Evolutionary conservation across 2,888 invertebrate species (phyloP), one percentile per base, ranked within the genome.

Genomic region (Phaedon cochleariae): DNA sequence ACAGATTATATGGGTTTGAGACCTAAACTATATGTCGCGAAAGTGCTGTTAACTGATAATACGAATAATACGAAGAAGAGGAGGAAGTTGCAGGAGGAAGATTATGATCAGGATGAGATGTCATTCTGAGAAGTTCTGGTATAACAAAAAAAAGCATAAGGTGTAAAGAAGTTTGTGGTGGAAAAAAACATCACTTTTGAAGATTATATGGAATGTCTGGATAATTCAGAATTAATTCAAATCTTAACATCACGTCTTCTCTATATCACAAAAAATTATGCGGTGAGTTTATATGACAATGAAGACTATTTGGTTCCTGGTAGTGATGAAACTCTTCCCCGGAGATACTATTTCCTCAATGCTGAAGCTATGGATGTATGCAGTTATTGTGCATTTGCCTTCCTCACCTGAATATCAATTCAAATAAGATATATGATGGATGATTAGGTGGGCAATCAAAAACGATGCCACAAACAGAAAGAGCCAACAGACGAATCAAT

Each of bases 1-100:
- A 74, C 67, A 1, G 75, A 79, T 65, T 81, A 78, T 68, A 68
- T 78, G 0, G 80, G 78, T 1, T 59, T 79, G 9, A 52, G 73
- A 41, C 59, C 73, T 9, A 78, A 77, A 64, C 15, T 52, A 52
- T 31, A 52, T 29, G 17, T 10, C 3, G 9, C 41, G 10, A 12
- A 17, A 41, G 17, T 41, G 12, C 9, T 17, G 17, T 6, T 2
- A 15, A 41, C 67, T 4, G 75, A n/a, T n/a, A n/a, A 53, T 72
- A 74, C 46, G 48, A 51, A 49, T 12, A 52, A 15, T 46, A 51
- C 34, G 22, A 22, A 18, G 17, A 20, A 46, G 9, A 29, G 18
- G 20, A 7, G 12, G 12, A 26, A 59, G 31, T 10, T 60, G 15
- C 12, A 1, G 5, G 41, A 54, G 1, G 60, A 59, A 15, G 60